These are phyloP conservation scores for Lepus americanus DNA, from an alignment of 2,113 vertebrate genomes.

Conservation along the genomic window DNA sequence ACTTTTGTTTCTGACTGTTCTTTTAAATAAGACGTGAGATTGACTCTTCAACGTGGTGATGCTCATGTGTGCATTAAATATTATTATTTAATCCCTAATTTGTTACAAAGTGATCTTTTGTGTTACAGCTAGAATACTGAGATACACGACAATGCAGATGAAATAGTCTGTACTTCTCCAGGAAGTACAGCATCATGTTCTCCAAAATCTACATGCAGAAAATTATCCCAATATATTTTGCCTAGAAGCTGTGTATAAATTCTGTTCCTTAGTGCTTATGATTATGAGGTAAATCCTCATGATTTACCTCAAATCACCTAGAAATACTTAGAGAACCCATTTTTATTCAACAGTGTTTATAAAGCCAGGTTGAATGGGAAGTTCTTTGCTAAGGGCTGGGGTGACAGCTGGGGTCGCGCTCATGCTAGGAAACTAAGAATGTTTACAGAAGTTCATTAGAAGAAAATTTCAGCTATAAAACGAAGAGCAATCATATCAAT, in stretches of 20 bases:
- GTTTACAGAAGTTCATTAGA: background rate
- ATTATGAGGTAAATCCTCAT: no score
- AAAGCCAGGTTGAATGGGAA: background rate
- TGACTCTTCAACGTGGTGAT: background rate
- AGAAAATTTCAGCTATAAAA: background rate
- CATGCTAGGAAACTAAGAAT: background rate
- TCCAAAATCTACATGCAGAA: background rate
- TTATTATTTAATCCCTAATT: background rate
- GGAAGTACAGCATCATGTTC: background rate
- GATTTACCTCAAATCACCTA: background rate
- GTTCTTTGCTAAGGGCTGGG: background rate
- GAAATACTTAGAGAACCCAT: background rate
- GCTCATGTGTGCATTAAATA: slow-evolving; percentile 13
- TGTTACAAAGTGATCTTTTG: background rate
- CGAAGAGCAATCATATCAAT: background rate
- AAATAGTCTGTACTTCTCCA: background rate
- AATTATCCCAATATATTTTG: slow-evolving; percentile 12
- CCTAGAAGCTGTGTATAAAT: background rate
- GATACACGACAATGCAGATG: background rate
- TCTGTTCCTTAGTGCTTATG: background rate
- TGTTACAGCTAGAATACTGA: background rate
- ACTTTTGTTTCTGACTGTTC: background rate
- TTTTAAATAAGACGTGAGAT: background rate
- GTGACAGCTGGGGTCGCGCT: background rate
- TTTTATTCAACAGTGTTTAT: slow-evolving; percentile 31